phyloP scores from a whole-genome alignment of 2,113 vertebrate genomes.

The Delphinus delphis region DNA sequence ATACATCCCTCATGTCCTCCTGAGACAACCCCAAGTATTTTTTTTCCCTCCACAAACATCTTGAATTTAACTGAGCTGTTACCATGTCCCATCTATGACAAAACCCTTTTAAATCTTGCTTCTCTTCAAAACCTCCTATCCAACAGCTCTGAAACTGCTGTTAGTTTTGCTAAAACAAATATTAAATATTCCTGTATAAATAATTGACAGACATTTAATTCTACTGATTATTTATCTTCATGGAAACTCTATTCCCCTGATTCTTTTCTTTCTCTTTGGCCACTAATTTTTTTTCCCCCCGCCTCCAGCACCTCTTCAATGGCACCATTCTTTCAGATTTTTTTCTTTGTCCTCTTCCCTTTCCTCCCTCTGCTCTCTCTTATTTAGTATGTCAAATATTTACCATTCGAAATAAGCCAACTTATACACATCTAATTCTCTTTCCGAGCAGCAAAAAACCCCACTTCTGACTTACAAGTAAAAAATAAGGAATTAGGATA shows the following conservation, averaged over 20 bases:
- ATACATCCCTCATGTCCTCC: neutral
- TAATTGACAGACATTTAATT: neutral
- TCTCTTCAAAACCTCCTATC: neutral
- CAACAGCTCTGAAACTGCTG: neutral
- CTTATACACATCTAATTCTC: neutral
- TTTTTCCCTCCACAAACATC: neutral
- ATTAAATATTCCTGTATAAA: neutral
- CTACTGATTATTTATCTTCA: neutral
- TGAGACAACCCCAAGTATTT: neutral
- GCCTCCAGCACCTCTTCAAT: neutral
- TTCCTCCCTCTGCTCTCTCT: neutral
- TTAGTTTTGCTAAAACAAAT: neutral
- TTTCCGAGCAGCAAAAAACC: neutral
- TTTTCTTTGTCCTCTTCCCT: neutral
- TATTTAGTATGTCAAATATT: neutral
- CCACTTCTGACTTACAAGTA: neutral
- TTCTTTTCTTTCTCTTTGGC: neutral
- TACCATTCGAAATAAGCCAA: neutral
- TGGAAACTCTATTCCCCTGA: neutral
- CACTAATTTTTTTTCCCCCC: neutral
- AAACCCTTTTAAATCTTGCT: neutral
- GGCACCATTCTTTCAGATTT: neutral
- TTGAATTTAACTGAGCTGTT: neutral
- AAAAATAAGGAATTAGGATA: neutral
- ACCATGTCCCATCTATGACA: neutral